A percentile compares a stretch with the other conserved stretches of the same genome.
phyloP scores from a whole-genome alignment of 1,140 invertebrate species.

The Bacillus rossius region DNA sequence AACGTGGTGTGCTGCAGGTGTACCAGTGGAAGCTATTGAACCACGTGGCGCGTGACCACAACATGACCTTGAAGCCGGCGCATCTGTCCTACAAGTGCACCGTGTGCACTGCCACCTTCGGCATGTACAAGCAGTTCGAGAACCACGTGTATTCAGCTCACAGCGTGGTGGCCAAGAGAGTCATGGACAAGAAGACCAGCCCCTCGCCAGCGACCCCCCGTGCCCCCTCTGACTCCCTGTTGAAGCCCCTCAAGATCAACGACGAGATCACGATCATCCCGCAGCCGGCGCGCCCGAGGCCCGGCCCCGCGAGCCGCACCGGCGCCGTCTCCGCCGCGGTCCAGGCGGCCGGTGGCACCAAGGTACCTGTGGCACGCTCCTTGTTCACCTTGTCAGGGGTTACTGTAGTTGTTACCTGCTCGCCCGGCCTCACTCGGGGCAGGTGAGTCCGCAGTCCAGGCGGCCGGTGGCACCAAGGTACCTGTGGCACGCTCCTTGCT shows the following conservation, averaged over 20 bases:
- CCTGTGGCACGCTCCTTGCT: no score
- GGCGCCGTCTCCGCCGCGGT: slow-evolving; percentile 3
- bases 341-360: slow-evolving; percentile 2
- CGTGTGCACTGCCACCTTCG: slow-evolving; percentile 89
- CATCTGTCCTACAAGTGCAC: slow-evolving; percentile 93
- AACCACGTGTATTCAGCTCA: slow-evolving; percentile 92
- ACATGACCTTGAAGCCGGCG: slow-evolving; percentile 84
- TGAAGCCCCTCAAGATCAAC: slow-evolving; percentile 79
- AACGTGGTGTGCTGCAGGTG: slow-evolving; percentile 61
- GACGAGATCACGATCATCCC: slow-evolving; percentile 91
- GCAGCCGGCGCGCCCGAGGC: slow-evolving; percentile 63
- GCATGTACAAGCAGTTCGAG: slow-evolving; percentile 93
- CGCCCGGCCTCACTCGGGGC: no score
- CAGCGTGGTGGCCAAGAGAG: slow-evolving; percentile 74
- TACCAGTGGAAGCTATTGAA: slow-evolving; percentile 90
- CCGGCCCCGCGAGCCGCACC: slow-evolving; percentile 15
- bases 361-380: no score
- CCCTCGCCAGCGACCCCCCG: slow-evolving; percentile 29
- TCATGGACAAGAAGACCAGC: slow-evolving; percentile 64
- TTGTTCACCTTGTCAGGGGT: no score
- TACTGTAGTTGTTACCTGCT: no score
- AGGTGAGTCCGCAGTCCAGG: no score
- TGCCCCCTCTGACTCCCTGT: slow-evolving; percentile 51
- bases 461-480: no score
- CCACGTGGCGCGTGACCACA: slow-evolving; percentile 86